phyloP scores from a whole-genome alignment of 2,113 vertebrate species.

The Rutilus rutilus region DNA sequence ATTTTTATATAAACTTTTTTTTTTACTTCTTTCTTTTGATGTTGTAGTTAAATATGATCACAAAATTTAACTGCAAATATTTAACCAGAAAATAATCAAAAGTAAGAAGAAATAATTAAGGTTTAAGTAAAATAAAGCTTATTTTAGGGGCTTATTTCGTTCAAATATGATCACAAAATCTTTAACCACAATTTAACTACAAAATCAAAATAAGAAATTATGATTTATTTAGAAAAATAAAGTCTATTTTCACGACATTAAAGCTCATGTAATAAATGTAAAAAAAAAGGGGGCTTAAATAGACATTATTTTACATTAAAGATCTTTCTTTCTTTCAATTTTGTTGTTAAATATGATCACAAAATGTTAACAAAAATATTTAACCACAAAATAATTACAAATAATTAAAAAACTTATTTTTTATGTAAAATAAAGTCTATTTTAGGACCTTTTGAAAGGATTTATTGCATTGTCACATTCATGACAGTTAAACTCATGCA shows the following conservation, averaged over 20 bases:
- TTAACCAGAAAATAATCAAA: background rate
- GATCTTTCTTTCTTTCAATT: no score
- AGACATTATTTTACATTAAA: background rate
- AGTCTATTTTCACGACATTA: background rate
- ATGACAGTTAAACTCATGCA: background rate
- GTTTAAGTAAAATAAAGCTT: no score
- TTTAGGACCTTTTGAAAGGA: background rate
- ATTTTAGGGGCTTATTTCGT: background rate
- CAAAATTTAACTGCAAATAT: background rate
- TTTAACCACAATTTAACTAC: background rate
- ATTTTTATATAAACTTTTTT: background rate
- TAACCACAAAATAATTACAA: no score
- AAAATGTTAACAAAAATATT: no score
- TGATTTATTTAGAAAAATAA: background rate
- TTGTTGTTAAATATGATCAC: background rate
- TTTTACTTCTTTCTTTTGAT: no score
- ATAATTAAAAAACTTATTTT: fast-evolving
- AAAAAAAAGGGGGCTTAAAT: background rate
- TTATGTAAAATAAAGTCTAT: background rate
- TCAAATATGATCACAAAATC: background rate
- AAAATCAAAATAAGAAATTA: background rate
- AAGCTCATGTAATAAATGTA: background rate
- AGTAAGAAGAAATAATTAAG: background rate
- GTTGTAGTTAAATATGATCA: background rate
- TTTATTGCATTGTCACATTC: background rate